These are phyloP conservation scores for Bembecia ichneumoniformis DNA, from an alignment of 2,888 invertebrate genomes.

Conservation along the genomic window DNA sequence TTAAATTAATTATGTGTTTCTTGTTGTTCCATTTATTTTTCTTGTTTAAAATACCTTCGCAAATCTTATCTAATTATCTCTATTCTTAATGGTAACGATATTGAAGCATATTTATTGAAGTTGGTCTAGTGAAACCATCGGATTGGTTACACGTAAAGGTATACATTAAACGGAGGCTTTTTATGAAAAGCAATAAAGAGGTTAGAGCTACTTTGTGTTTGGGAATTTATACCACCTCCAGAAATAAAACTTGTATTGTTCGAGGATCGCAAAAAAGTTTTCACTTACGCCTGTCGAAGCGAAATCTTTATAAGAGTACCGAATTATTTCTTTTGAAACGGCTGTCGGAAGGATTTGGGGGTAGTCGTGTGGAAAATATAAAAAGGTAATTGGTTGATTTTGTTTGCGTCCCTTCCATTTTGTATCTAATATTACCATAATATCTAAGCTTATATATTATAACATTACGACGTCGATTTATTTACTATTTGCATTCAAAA, in stretches of 20 bases:
- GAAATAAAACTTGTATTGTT: slow-evolving; percentile 70
- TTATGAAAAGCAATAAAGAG: slow-evolving; percentile 71
- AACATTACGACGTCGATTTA: no score
- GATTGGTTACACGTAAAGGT: slow-evolving; percentile 48
- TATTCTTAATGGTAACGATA: no score
- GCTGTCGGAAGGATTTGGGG: slow-evolving; percentile 26
- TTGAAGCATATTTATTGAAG: no score
- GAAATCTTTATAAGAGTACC: slow-evolving; percentile 64
- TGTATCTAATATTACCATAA: slow-evolving; percentile 8
- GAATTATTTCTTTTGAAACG: slow-evolving; percentile 56
- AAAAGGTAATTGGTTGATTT: slow-evolving; percentile 29
- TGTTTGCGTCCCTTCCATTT: slow-evolving; percentile 20
- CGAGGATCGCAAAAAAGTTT: slow-evolving; percentile 63
- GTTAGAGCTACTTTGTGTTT: slow-evolving; percentile 70
- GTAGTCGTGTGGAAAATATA: slow-evolving; percentile 34
- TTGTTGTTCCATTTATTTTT: no score
- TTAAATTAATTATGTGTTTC: no score
- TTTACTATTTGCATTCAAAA: no score
- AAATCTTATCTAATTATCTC: no score
- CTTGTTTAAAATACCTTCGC: no score
- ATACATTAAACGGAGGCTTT: slow-evolving; percentile 52
- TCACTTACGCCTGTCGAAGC: slow-evolving; percentile 63
- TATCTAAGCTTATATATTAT: slow-evolving; percentile 2
- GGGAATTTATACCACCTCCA: slow-evolving; percentile 68
- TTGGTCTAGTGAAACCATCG: slow-evolving; percentile 24